Percentiles rank a stretch among this genome's conserved stretches.
phyloP scores from a whole-genome alignment of 2,113 vertebrate genomes.

The Colius striatus region DNA sequence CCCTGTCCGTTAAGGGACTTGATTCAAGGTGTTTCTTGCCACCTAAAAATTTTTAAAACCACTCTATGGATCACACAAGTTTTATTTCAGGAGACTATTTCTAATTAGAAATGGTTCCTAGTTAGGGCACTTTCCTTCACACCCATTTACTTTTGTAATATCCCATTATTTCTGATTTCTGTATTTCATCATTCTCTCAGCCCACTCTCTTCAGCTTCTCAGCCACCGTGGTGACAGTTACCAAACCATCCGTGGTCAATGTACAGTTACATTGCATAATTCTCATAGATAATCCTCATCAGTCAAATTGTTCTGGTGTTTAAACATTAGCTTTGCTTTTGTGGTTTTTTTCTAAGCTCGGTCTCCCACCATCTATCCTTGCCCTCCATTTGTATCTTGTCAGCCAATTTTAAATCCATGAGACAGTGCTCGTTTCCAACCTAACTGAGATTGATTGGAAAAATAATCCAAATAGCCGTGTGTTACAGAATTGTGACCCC shows the following conservation, averaged over 20 bases:
- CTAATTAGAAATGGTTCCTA: not conserved
- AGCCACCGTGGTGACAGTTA: not conserved
- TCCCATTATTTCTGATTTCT: not conserved
- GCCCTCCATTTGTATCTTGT: not conserved
- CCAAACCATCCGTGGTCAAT: not conserved
- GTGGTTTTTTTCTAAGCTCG: not conserved
- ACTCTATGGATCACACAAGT: not conserved
- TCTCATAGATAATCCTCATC: not conserved
- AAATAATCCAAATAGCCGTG: not conserved
- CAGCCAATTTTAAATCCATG: conserved; percentile 10
- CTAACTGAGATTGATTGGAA: not conserved
- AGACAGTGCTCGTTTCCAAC: not conserved
- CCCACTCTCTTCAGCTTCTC: not conserved
- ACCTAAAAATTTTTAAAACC: not conserved
- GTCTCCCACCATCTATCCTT: not conserved
- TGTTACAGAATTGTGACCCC: not conserved
- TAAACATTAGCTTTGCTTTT: not conserved
- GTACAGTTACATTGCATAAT: not conserved
- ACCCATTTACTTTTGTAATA: not conserved
- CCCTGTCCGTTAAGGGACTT: not conserved
- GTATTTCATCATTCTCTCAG: not conserved
- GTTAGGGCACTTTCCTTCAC: not conserved
- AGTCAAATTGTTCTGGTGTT: not conserved
- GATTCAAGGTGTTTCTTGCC: not conserved
- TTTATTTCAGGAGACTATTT: not conserved